Conservation (phyloP, 2,113 vertebrate species). For the Fregata magnificens region DNA sequence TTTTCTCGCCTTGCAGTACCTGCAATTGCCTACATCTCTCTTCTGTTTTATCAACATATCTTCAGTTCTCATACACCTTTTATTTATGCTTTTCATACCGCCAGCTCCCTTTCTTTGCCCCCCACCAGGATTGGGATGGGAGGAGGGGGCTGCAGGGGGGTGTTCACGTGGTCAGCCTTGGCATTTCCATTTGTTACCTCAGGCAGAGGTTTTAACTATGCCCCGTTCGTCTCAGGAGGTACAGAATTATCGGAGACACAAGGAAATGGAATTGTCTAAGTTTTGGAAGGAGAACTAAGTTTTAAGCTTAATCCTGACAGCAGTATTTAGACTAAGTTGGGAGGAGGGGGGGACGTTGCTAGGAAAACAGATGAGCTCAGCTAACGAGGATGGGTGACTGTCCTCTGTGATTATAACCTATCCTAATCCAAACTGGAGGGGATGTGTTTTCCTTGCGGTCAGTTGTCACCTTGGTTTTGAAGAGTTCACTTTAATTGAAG, state of each 20-base stretch:
- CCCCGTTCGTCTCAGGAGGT: neutral
- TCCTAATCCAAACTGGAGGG: neutral
- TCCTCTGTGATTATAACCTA: neutral
- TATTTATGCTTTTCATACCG: neutral
- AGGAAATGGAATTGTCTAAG: neutral
- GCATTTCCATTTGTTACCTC: neutral
- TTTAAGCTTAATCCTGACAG: neutral
- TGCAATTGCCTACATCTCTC: neutral
- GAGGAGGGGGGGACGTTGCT: neutral
- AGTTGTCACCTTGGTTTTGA: neutral
- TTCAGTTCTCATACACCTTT: neutral
- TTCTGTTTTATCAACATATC: neutral
- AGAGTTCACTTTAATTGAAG: neutral
- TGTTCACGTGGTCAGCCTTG: rapidly evolving
- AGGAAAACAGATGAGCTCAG: neutral
- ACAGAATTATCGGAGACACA: neutral
- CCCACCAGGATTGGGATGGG: neutral
- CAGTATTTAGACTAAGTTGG: neutral
- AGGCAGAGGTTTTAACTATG: neutral
- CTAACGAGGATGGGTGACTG: neutral
- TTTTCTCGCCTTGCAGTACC: neutral
- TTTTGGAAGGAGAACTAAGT: neutral
- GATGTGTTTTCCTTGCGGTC: neutral
- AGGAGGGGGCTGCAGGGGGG: neutral
- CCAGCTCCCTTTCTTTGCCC: neutral